A percentile compares a stretch with the other conserved stretches of the same genome.
Evolutionary conservation across 2,113 vertebrate species (phyloP).

Genomic region (Pomatostomus ruficeps): DNA sequence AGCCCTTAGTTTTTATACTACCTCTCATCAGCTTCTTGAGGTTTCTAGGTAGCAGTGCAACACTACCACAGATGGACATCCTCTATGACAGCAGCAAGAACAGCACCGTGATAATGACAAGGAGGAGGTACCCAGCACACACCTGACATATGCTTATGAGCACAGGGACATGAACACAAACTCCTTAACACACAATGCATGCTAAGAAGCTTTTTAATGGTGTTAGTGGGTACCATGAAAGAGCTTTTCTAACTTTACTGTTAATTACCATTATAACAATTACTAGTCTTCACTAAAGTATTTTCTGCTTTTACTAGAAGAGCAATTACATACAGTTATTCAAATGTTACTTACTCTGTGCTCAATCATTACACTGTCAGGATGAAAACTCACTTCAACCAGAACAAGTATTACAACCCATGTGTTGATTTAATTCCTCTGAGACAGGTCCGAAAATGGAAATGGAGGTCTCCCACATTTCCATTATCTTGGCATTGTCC

Average conservation of each 20-base stretch:
- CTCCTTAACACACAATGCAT: neutral
- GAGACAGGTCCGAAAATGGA: neutral
- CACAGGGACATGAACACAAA: neutral
- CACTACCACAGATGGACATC: rapidly evolving
- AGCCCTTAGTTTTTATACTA: neutral
- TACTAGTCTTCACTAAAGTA: neutral
- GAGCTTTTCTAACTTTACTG: neutral
- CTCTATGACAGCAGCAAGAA: neutral
- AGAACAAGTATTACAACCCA: neutral
- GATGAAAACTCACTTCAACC: neutral
- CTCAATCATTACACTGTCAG: neutral
- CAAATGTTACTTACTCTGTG: neutral
- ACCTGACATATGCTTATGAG: neutral
- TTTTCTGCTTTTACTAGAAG: neutral
- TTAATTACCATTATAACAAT: neutral
- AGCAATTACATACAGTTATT: neutral
- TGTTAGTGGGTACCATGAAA: neutral
- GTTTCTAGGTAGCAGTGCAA: neutral
- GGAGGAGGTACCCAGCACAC: neutral
- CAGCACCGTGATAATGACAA: neutral
- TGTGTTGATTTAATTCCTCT: neutral
- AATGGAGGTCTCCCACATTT: neutral
- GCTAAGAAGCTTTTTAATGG: neutral
- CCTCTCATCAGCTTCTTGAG: neutral
- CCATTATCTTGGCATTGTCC: neutral